Evolutionary conservation across 2,888 invertebrate species (phyloP), one percentile per base, ranked within the genome.

Genomic region (Spicauda simplicius): DNA sequence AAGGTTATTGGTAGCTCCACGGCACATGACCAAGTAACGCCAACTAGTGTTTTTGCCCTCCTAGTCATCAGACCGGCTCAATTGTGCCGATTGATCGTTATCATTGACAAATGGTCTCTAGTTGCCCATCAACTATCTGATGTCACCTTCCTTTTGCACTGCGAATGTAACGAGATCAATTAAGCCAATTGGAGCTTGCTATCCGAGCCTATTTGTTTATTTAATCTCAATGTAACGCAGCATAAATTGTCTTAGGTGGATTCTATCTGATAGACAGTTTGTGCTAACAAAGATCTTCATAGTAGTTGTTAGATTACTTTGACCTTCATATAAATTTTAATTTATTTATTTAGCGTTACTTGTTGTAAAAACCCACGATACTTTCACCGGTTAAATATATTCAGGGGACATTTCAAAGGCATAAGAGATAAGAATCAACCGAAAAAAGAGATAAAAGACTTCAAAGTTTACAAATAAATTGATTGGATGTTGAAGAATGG

Each of bases 51-150:
- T 66, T 66, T 60, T 66, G 53, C n/a, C 41, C 50, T 30, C 25
- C 54, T 30, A 41, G 37, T 60, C 54, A 65, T 54, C 48, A 54
- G 54, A 53, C 45, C 76, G 64, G 64, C 69, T 72, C 72, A 83
- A 86, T 85, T 78, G 77, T 72, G 70, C 59, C 72, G 73, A 78
- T 78, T 82, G 81, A 80, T 80, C 76, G 76, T 77, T 76, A 76
- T 77, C 72, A 78, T 78, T 76, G 74, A 74, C 78, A 74, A 81
- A 80, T 79, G 74, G 73, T 73, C 52, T 71, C 71, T 70, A 69
- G 74, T 69, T 57, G 66, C 60, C 66, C 52, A 60, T 59, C 64
- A 59, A 64, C 67, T 59, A 64, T 69, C 71, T 81, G 80, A 83
- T 77, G 83, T 83, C 83, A 82, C 72, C 74, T 72, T 73, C 70